Evolutionary conservation across 2,888 invertebrate genomes (phyloP), one percentile per base, ranked within the genome.

Genomic region (Parelbella ahira): DNA sequence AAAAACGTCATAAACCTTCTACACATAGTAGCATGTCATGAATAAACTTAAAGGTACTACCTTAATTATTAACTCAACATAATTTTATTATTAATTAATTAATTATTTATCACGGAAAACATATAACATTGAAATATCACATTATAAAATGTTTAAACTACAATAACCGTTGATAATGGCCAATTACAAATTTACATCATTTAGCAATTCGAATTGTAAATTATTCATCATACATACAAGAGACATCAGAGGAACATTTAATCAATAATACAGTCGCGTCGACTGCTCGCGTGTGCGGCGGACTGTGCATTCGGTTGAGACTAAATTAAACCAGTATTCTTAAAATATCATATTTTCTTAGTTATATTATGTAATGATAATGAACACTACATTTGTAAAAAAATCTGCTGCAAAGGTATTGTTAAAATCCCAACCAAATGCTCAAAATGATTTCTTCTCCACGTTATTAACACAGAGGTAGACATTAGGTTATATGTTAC

Each of bases 51-150:
- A 76, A 62, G 56, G 56, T 67, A 76, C 63, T 63, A 61, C 64
- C 61, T 72, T 68, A 54, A 62, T 62, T 61, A 68, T 59, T 63
- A 72, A 70, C 62, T 64, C 68, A 79, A 76, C 72, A 65, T 67
- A 69, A 64, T 54, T 55, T 49, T 62, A 64, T 63, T 71, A 65
- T 59, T 65, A 64, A n/a, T n/a, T n/a, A n/a, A n/a, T 68, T 72
- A 60, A 62, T 68, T 60, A 70, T 75, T 69, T 72, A 81, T 80
- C 76, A 74, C 73, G 67, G 72, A 78, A 86, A 41, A 23, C 10
- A 82, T 68, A 86, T 84, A 86, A 86, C 83, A 83, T 83, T 73
- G 63, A 78, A 81, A 86, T 87, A 87, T 87, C 86, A 87, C 86
- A 87, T 82, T 62, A 78, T 72, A 72, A 81, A 78, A 77, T 74